Evolutionary conservation across 2,113 vertebrate genomes (phyloP), one percentile per base, ranked within the genome.

Genomic region (Aviceda subcristata): DNA sequence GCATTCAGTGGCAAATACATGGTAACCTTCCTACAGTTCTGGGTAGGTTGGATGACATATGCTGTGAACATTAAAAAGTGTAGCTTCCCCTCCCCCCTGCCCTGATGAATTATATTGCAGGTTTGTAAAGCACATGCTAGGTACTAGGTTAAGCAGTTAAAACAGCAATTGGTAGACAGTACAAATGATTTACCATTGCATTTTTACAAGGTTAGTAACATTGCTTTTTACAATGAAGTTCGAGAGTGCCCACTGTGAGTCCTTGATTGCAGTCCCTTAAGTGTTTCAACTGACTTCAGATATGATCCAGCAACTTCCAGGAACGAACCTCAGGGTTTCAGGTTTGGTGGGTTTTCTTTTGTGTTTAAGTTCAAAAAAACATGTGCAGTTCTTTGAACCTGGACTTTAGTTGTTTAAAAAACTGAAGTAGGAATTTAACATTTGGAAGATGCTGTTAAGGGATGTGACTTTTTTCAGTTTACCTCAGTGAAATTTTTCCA

Each of bases 1-100:
- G 36, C 2, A 0, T n/a, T 34, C 7, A 66, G 12, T 13, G 74
- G 29, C 12, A 67, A 43, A 23, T 56, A 11, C 0, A 1, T 11
- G 68, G 11, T 71, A 85, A 75, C 26, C 17, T 50, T 78, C 45
- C 9, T 57, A 12, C 86, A 86, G 56, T 69, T 30, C 15, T 56
- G 34, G 3, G 3, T 34, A 7, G 24, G 3, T 1, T 79, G 14
- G 12, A 43, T 43, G 34, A 26, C 10, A 4, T 4, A 3, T 30
- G 8, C 60, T 64, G 67, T 4, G 15, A 79, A 76, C 30, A 12
- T 32, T 41, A 68, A 51, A 62, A 59, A 7, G 20, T 27, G 12
- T 7, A 67, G 12, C 17, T 60, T 30, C 7, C 15, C 26, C 26
- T 23, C 5, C 12, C 24, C 15, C 50, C 15, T 3, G 12, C 5